Percentiles rank a stretch among this genome's conserved stretches.
Evolutionary conservation across 1,140 invertebrate genomes (phyloP).

Genomic region (Drosophila serrata): DNA sequence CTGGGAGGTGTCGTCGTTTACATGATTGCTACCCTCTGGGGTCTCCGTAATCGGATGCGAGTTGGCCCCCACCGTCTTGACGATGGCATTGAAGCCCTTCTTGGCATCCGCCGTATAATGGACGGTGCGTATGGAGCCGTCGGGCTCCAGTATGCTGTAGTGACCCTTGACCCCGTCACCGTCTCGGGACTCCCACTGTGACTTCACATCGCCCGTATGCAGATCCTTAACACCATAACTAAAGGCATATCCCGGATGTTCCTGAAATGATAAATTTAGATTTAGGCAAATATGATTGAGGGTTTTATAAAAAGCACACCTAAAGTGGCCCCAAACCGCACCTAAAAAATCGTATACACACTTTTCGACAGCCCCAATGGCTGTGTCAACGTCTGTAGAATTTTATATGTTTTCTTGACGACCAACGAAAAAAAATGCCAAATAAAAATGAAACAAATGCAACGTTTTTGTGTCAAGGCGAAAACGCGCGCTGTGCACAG

Average conservation of each 20-base stretch:
- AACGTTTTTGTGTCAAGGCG: constrained; percentile 67
- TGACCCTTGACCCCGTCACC: constrained; percentile 88
- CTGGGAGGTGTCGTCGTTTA: constrained; percentile 79
- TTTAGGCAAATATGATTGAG: neutral
- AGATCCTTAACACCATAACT: constrained; percentile 90
- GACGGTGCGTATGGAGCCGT: constrained; percentile 88
- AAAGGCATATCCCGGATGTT: constrained; percentile 89
- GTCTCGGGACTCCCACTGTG: constrained; percentile 88
- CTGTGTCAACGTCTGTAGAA: constrained; percentile 58
- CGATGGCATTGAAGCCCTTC: constrained; percentile 89
- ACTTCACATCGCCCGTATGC: constrained; percentile 89
- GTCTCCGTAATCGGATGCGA: constrained; percentile 85
- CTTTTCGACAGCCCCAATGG: constrained; percentile 38
- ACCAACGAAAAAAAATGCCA: constrained; percentile 47
- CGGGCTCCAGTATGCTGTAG: constrained; percentile 89
- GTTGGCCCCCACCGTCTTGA: constrained; percentile 87
- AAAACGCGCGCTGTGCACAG: constrained; percentile 74
- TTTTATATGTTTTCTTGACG: constrained; percentile 55
- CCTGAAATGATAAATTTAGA: constrained; percentile 76
- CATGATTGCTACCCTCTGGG: constrained; percentile 57
- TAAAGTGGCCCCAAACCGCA: constrained; percentile 20
- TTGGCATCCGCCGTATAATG: constrained; percentile 88
- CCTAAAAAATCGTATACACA: constrained; percentile 39
- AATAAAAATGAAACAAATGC: constrained; percentile 56
- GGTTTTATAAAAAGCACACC: neutral